phyloP scores from a whole-genome alignment of 2,113 vertebrate species.

The Tringa solitaria region DNA sequence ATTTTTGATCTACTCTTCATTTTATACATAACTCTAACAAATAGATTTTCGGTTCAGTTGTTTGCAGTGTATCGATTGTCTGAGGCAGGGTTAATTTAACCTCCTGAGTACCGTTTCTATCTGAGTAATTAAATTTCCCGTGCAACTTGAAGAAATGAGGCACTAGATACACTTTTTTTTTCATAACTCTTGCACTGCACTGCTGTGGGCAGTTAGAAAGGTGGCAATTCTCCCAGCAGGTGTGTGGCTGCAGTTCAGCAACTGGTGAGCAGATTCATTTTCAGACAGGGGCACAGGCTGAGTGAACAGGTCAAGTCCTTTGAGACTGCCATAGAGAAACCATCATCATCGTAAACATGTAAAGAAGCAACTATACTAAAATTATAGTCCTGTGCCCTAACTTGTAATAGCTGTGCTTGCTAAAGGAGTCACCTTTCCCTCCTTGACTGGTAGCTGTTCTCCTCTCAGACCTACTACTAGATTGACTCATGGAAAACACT shows the following conservation, averaged over 20 bases:
- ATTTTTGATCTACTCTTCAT: neutral
- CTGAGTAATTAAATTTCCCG: neutral
- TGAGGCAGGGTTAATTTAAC: neutral
- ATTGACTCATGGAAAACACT: neutral
- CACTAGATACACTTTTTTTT: neutral
- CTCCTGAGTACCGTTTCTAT: neutral
- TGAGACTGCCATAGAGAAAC: neutral
- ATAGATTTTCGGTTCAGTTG: neutral
- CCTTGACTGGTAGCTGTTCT: neutral
- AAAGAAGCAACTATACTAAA: neutral
- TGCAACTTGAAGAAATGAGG: neutral
- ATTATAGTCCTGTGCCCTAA: neutral
- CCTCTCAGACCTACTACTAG: neutral
- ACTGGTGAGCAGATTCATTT: neutral
- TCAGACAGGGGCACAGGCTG: neutral
- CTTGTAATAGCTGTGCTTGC: neutral
- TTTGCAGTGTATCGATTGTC: neutral
- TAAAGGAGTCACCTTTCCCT: neutral
- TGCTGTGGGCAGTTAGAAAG: neutral
- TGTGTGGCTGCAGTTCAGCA: rapidly evolving
- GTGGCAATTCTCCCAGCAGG: rapidly evolving
- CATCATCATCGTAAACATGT: neutral
- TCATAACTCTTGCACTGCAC: neutral
- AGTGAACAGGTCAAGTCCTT: neutral
- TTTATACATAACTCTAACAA: neutral